These are phyloP conservation scores for Luehdorfia chinensis DNA, from an alignment of 1,140 invertebrate species.

Conservation along the genomic window DNA sequence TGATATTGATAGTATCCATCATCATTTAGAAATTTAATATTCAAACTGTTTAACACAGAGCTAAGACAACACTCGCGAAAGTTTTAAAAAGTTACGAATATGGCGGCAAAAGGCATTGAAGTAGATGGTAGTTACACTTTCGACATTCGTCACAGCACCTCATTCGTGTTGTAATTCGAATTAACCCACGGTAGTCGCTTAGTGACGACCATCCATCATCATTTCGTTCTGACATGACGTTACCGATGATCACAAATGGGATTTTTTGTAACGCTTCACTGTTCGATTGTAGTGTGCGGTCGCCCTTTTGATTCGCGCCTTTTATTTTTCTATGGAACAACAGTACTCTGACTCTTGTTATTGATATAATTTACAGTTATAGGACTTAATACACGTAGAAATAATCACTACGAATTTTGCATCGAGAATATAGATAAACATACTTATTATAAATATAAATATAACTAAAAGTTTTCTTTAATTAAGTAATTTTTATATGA, in stretches of 20 bases:
- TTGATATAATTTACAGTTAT: too few species aligned
- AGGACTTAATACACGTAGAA: too few species aligned
- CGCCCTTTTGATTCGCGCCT: slow-evolving; percentile 25
- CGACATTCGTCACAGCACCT: slow-evolving; percentile 33
- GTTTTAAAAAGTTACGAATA: slow-evolving; percentile 7
- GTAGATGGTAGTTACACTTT: slow-evolving; percentile 6
- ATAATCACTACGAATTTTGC: too few species aligned
- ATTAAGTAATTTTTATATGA: too few species aligned
- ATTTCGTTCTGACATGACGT: slow-evolving; percentile 36
- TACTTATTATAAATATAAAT: too few species aligned
- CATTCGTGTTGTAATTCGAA: slow-evolving; percentile 31
- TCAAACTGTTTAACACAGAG: too few species aligned
- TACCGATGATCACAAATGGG: slow-evolving; percentile 33
- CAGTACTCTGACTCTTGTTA: neutral
- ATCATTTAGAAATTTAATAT: too few species aligned
- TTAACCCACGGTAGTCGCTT: slow-evolving; percentile 20
- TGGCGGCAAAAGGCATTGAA: slow-evolving; percentile 8
- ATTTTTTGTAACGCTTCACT: slow-evolving; percentile 29
- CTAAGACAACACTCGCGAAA: too few species aligned
- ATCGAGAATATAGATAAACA: too few species aligned
- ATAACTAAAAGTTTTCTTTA: too few species aligned
- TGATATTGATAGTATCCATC: too few species aligned
- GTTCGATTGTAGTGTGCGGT: slow-evolving; percentile 27
- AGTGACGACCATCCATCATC: slow-evolving; percentile 36
- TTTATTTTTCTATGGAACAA: slow-evolving; percentile 16